Evolutionary conservation across 1,140 invertebrate genomes (phyloP).

Genomic region (Himalopsyche phryganea): DNA sequence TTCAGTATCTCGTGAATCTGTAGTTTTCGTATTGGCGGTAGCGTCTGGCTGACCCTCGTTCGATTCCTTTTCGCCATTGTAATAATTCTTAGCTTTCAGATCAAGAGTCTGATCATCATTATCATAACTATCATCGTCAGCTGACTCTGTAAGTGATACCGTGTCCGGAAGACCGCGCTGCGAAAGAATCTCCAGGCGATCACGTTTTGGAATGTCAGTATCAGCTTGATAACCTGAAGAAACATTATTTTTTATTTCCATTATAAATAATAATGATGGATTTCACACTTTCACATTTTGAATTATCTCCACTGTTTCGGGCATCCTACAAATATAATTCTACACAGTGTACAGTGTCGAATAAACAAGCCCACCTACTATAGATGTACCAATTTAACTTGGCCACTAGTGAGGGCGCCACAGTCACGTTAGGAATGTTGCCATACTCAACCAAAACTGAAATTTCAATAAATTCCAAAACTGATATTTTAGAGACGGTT

Average conservation of each 20-base stretch:
- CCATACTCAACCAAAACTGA: too few relatives aligned
- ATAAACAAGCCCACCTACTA: too few relatives aligned
- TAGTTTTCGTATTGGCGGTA: constrained; percentile 6
- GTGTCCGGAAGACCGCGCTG: constrained; percentile 36
- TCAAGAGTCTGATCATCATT: constrained; percentile 38
- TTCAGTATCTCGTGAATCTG: constrained; percentile 6
- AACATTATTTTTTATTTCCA: background rate
- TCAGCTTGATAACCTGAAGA: constrained; percentile 48
- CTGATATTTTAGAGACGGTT: too few relatives aligned
- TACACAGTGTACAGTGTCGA: too few relatives aligned
- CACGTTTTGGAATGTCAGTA: constrained; percentile 35
- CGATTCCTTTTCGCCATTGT: constrained; percentile 37
- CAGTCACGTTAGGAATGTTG: too few relatives aligned
- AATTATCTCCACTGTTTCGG: too few relatives aligned
- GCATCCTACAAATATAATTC: too few relatives aligned
- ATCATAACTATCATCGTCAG: constrained; percentile 39
- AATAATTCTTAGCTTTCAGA: constrained; percentile 32
- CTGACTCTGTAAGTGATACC: constrained; percentile 30
- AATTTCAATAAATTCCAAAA: too few relatives aligned
- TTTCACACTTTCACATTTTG: too few relatives aligned
- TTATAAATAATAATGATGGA: background rate
- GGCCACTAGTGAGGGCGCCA: too few relatives aligned
- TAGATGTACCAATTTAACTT: too few relatives aligned
- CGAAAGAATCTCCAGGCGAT: constrained; percentile 37
- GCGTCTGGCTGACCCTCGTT: constrained; percentile 40